phyloP scores from a whole-genome alignment of 1,140 invertebrate species.

The Amphibalanus amphitrite region DNA sequence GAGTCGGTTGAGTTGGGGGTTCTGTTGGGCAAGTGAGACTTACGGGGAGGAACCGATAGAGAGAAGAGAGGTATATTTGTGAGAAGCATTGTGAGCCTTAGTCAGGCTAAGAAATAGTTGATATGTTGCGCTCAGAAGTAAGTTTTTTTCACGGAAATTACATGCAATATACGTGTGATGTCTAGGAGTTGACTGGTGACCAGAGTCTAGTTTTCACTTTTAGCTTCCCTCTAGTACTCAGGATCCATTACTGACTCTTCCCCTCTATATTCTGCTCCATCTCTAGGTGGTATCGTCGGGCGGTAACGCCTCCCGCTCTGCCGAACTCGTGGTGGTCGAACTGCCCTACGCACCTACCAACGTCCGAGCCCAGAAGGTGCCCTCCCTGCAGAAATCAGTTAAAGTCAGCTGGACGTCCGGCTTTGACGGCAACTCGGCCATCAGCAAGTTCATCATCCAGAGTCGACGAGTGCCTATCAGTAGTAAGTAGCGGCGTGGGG shows the following conservation, averaged over 20 bases:
- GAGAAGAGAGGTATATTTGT: too few relatives aligned
- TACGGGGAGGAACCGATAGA: too few relatives aligned
- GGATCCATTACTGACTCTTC: background rate
- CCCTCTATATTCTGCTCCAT: background rate
- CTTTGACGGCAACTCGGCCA: slow-evolving; percentile 92
- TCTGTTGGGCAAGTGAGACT: too few relatives aligned
- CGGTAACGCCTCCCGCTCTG: slow-evolving; percentile 75
- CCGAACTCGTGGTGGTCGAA: slow-evolving; percentile 74
- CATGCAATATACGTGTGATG: background rate
- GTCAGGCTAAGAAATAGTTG: too few relatives aligned
- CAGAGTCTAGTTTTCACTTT: background rate
- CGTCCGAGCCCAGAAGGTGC: slow-evolving; percentile 47
- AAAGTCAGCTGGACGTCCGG: slow-evolving; percentile 86
- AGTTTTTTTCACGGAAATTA: background rate
- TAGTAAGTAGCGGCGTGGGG: background rate
- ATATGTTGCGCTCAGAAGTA: background rate
- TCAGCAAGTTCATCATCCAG: slow-evolving; percentile 83
- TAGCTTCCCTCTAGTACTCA: background rate
- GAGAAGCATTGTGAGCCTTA: too few relatives aligned
- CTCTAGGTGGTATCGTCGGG: slow-evolving; percentile 57
- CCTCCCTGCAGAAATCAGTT: slow-evolving; percentile 33
- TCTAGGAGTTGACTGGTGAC: background rate
- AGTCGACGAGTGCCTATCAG: slow-evolving; percentile 50
- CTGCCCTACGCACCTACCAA: slow-evolving; percentile 79
- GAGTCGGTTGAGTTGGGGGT: too few relatives aligned